Evolutionary conservation across 2,113 vertebrate genomes (phyloP), one percentile per base, ranked within the genome.

Genomic region (Plestiodon gilberti): DNA sequence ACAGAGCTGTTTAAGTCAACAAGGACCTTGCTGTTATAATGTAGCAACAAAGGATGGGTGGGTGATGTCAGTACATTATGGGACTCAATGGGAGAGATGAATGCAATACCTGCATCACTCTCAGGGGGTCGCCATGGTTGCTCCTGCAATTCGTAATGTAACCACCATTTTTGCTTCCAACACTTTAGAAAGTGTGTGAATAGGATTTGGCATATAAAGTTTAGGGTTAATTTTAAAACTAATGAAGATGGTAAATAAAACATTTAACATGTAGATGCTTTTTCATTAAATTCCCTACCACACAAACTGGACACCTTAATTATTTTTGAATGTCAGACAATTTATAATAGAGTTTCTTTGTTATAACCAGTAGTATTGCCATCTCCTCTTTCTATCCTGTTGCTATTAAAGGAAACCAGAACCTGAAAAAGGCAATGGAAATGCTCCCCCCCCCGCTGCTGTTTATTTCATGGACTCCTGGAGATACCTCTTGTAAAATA

Each of bases 381-480:
- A n/a, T 23, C 7, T 73, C 61, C n/a, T 9, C 18, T 88, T 89
- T 78, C 3, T 71, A 61, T 73, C 22, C 83, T 83, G 25, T 52
- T 85, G 59, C 35, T 33, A 75, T 48, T 55, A 87, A 14, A 78
- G n/a, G 15, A 87, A 78, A 65, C 52, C 87, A 62, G 61, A 82
- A 67, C 2, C 1, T 22, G 4, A 75, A 3, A 57, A 9, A 85
- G 43, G 38, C 73, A 88, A 77, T 86, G 22, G 78, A 61, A 70
- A 35, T 59, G 22, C 18, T 75, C 0, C 57, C 30, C 57, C 30
- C 87, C 81, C 73, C 25, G 18, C 76, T 87, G 18, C 67, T 82
- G 4, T 0, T 3, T 78, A 5, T 91, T 88, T 94, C 33, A 52
- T n/a, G 17, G 35, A n/a, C 3, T 10, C 0, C 6, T 79, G 38